Evolutionary conservation across 1,140 invertebrate species (phyloP).

Genomic region (Bactericera cockerelli): DNA sequence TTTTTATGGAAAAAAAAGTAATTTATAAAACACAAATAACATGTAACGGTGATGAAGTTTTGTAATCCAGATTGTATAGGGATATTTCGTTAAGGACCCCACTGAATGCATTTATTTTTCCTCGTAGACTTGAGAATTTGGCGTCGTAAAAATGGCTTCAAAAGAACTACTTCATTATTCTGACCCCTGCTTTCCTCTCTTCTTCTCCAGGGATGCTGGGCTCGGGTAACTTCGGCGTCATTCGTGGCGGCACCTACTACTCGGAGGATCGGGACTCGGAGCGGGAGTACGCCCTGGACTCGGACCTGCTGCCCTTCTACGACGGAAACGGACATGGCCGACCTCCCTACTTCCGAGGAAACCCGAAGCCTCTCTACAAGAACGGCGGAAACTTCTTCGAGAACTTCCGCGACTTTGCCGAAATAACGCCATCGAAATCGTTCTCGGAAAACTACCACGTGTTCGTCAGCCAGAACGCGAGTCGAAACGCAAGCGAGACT

Average conservation of each 20-base stretch:
- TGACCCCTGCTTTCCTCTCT: too few relatives aligned
- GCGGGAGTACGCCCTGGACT: slow-evolving; percentile 34
- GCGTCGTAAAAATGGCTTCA: too few relatives aligned
- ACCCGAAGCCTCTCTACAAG: slow-evolving; percentile 29
- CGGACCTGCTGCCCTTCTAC: slow-evolving; percentile 22
- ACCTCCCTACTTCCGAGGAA: slow-evolving; percentile 37
- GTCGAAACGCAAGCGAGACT: slow-evolving; percentile 17
- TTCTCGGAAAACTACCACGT: slow-evolving; percentile 69
- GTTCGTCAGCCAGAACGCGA: slow-evolving; percentile 52
- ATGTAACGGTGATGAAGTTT: too few relatives aligned
- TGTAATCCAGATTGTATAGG: too few relatives aligned
- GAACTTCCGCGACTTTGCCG: slow-evolving; percentile 75
- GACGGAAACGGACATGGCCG: slow-evolving; percentile 41
- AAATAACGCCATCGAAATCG: slow-evolving; percentile 63
- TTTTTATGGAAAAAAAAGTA: too few relatives aligned
- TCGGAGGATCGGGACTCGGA: slow-evolving; percentile 36
- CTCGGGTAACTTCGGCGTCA: slow-evolving; percentile 76
- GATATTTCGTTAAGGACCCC: too few relatives aligned
- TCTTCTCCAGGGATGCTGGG: slow-evolving; percentile 40
- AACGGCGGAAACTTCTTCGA: slow-evolving; percentile 50
- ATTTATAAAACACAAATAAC: too few relatives aligned
- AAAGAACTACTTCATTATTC: too few relatives aligned
- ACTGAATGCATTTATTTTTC: too few relatives aligned
- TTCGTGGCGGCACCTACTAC: slow-evolving; percentile 73
- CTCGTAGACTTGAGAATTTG: too few relatives aligned